Percentiles rank a stretch among this genome's conserved stretches.
Evolutionary conservation across 1,140 invertebrate genomes (phyloP).

Genomic region (Drosophila dunni): DNA sequence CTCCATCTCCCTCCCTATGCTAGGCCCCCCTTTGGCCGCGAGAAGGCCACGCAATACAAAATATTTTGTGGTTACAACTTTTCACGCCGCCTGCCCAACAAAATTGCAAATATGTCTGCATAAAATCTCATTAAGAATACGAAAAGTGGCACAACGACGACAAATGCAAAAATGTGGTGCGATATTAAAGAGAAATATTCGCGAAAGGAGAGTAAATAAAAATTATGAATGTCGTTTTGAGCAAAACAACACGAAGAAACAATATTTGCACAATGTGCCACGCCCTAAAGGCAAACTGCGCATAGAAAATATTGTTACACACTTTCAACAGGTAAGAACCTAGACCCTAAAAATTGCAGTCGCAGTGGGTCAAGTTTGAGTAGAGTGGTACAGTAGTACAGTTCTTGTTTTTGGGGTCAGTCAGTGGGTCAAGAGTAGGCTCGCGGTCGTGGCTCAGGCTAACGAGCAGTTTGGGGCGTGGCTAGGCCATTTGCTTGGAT

Average conservation of each 20-base stretch:
- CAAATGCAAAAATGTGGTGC: constrained; percentile 44
- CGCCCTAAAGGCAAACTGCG: constrained; percentile 17
- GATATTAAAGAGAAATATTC: constrained; percentile 33
- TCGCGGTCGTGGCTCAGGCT: constrained; percentile 6
- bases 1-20: background rate
- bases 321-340: constrained; percentile 65
- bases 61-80: constrained; percentile 69
- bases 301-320: background rate
- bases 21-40: background rate
- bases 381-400: constrained; percentile 13
- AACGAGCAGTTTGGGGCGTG: constrained; percentile 67
- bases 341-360: constrained; percentile 25
- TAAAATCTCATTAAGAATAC: constrained; percentile 82
- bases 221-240: constrained; percentile 76
- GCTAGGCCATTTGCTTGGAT: constrained; percentile 58
- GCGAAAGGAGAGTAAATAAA: constrained; percentile 73
- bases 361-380: constrained; percentile 60
- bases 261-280: constrained; percentile 25
- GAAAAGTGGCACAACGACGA: constrained; percentile 52
- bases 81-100: constrained; percentile 52
- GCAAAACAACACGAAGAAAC: constrained; percentile 2
- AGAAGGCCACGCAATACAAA: constrained; percentile 35
- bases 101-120: constrained; percentile 77
- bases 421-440: constrained; percentile 30
- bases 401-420: constrained; percentile 27